phyloP scores from a whole-genome alignment of 2,797 vertebrate species.

The Rhadinocentrus ornatus region DNA sequence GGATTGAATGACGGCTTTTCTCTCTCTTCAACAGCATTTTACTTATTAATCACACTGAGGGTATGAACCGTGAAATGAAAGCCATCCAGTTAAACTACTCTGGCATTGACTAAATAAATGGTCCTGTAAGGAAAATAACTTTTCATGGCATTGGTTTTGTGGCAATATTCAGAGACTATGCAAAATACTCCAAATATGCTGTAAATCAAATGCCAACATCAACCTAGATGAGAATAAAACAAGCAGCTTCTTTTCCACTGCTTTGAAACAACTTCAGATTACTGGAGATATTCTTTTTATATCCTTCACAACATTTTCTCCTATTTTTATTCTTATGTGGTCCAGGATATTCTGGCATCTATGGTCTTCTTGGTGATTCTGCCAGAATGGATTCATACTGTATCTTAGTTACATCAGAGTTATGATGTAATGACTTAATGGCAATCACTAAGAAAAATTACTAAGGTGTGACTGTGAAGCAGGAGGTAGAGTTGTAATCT shows the following conservation, averaged over 20 bases:
- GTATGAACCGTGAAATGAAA: constrained; percentile 88
- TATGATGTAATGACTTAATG: not conserved
- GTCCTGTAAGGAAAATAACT: constrained; percentile 76
- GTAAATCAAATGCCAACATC: constrained; percentile 63
- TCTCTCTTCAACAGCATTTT: constrained; percentile 81
- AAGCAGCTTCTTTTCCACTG: constrained; percentile 16
- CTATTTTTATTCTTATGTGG: not conserved
- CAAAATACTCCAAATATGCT: constrained; percentile 65
- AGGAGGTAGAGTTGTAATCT: not conserved
- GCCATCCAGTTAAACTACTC: constrained; percentile 79
- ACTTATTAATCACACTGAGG: constrained; percentile 86
- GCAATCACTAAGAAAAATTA: not conserved
- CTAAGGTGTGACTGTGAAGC: not conserved
- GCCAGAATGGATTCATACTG: no score
- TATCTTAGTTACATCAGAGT: not conserved
- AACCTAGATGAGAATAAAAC: constrained; percentile 45
- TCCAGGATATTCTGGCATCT: constrained; percentile 10
- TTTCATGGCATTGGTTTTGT: constrained; percentile 75
- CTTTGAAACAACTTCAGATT: constrained; percentile 33
- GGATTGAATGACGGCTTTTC: constrained; percentile 77
- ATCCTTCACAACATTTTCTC: not conserved
- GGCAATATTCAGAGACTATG: constrained; percentile 68
- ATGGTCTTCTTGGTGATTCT: constrained; percentile 9
- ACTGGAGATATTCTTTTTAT: not conserved
- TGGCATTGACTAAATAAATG: constrained; percentile 82